A percentile compares a stretch with the other conserved stretches of the same genome.
phyloP scores from a whole-genome alignment of 2,113 vertebrate species.

The Sorex araneus region DNA sequence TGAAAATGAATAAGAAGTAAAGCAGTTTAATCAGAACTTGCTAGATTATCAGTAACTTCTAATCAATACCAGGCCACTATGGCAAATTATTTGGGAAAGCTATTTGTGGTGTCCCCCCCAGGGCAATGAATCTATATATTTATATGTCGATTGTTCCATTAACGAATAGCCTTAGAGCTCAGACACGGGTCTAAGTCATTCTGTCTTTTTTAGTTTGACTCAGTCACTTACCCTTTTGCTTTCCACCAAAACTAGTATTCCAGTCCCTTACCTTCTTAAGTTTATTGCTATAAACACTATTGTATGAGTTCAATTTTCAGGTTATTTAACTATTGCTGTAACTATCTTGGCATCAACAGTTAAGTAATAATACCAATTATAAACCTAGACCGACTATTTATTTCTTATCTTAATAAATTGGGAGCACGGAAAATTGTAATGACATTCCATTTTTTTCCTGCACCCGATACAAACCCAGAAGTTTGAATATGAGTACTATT shows the following conservation, averaged over 20 bases:
- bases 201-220: conserved; percentile 38
- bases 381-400: background rate
- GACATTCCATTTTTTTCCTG: background rate
- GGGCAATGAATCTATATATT: background rate
- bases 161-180: conserved; percentile 19
- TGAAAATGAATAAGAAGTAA: conserved; percentile 18
- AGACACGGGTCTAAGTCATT: background rate
- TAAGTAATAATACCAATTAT: background rate
- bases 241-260: background rate
- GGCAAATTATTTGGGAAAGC: conserved; percentile 32
- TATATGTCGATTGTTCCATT: background rate
- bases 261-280: background rate
- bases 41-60: background rate
- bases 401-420: background rate
- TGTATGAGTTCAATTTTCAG: background rate
- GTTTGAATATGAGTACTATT: background rate
- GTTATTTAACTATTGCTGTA: background rate
- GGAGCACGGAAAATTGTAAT: background rate
- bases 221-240: background rate
- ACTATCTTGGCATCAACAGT: background rate
- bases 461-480: background rate
- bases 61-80: background rate
- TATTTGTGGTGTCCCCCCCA: background rate
- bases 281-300: background rate
- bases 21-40: background rate